Conservation (phyloP, 2,113 vertebrate species). For the Toxotes chatareus region DNA sequence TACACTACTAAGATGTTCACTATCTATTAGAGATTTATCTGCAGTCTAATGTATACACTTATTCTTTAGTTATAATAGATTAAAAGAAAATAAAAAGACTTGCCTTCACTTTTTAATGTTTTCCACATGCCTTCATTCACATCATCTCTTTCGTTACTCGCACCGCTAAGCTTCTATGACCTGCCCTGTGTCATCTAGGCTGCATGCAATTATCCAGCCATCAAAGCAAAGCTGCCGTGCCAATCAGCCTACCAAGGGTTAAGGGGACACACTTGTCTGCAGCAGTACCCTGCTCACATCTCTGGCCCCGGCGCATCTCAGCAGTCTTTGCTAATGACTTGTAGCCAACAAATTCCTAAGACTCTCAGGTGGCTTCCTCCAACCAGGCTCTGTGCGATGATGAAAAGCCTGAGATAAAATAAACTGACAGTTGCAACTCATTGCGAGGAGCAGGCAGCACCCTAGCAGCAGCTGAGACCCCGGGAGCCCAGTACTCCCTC, state of each 20-base stretch:
- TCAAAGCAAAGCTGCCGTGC: constrained; percentile 72
- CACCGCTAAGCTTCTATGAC: constrained; percentile 43
- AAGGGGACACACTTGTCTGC: constrained; percentile 83
- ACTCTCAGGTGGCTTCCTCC: constrained; percentile 97
- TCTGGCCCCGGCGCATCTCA: constrained; percentile 84
- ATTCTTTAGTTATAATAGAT: constrained; percentile 12
- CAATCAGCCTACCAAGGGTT: constrained; percentile 78
- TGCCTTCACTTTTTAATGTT: constrained; percentile 19
- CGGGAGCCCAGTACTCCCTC: constrained; percentile 79
- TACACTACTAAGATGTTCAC: not conserved
- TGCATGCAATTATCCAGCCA: constrained; percentile 72
- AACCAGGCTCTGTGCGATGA: constrained; percentile 93
- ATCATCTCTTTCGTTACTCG: constrained; percentile 51
- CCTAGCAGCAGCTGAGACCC: constrained; percentile 96
- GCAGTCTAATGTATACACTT: not conserved
- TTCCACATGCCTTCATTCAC: constrained; percentile 36
- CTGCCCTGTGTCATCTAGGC: constrained; percentile 60
- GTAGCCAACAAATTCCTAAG: constrained; percentile 93
- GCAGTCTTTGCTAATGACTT: constrained; percentile 94
- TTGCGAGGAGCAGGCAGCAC: constrained; percentile 92
- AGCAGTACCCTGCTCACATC: constrained; percentile 80
- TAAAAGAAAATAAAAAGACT: constrained; percentile 10
- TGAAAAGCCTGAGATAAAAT: constrained; percentile 99
- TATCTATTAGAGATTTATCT: not conserved
- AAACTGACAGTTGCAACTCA: constrained; percentile 99